Conservation (phyloP, 2,797 vertebrate species). For the Heteromormyrus szaboi region DNA sequence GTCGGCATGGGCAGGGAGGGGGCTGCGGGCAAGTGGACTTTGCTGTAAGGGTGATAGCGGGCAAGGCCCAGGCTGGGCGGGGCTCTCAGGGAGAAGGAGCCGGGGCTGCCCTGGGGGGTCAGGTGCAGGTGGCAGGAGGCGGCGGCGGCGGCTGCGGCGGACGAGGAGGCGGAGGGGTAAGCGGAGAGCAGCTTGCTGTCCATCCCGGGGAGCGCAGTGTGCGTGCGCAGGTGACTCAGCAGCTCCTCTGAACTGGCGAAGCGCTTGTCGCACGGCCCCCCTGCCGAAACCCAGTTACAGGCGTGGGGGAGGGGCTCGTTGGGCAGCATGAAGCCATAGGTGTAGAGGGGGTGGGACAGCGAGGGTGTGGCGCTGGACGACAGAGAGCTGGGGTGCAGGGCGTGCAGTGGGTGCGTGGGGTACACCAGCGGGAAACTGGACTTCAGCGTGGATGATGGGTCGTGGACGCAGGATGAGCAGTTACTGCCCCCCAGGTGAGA, state of each 20-base stretch:
- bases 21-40: constrained; percentile 80
- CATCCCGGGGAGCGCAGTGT: constrained; percentile 80
- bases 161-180: constrained; percentile 77
- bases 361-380: constrained; percentile 71
- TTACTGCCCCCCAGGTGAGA: constrained; percentile 80
- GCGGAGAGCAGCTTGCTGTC: constrained; percentile 88
- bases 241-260: constrained; percentile 93
- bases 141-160: constrained; percentile 39
- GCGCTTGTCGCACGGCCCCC: constrained; percentile 93
- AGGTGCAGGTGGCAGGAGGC: constrained; percentile 92
- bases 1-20: constrained; percentile 79
- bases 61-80: constrained; percentile 87
- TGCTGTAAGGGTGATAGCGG: constrained; percentile 92
- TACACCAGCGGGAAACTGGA: constrained; percentile 87
- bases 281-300: constrained; percentile 97
- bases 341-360: constrained; percentile 88
- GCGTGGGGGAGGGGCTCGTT: constrained; percentile 84
- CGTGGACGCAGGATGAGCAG: constrained; percentile 85
- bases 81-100: constrained; percentile 85
- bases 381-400: constrained; percentile 74
- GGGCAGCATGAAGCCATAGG: constrained; percentile 94
- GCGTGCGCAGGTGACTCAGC: constrained; percentile 86
- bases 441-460: constrained; percentile 79
- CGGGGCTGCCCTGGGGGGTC: constrained; percentile 81
- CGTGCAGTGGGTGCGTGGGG: constrained; percentile 84